These are phyloP conservation scores for Limosa lapponica DNA, from an alignment of 2,797 vertebrate species.

Conservation along the genomic window DNA sequence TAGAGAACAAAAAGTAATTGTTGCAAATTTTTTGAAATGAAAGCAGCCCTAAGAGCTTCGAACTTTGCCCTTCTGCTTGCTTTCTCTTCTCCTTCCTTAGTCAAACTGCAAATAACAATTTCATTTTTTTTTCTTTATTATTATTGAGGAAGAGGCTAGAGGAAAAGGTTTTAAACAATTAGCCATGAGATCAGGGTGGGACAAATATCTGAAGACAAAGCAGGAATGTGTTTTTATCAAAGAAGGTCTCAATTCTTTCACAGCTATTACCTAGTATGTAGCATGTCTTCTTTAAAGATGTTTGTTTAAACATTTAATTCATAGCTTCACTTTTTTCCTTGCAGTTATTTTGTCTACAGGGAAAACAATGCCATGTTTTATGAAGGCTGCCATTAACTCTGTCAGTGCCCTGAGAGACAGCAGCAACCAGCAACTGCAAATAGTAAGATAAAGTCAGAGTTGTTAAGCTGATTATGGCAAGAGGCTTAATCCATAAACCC, in stretches of 20 bases:
- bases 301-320: background rate
- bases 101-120: background rate
- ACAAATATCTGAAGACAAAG: background rate
- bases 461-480: background rate
- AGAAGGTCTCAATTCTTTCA: background rate
- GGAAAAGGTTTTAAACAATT: background rate
- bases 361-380: background rate
- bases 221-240: background rate
- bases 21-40: background rate
- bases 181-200: background rate
- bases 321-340: background rate
- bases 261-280: background rate
- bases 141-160: background rate
- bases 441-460: background rate
- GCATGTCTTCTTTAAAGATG: background rate
- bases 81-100: background rate
- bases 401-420: background rate
- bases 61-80: background rate
- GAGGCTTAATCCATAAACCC: background rate
- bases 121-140: background rate
- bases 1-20: background rate
- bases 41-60: background rate
- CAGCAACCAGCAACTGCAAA: background rate
- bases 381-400: background rate
- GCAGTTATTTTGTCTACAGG: background rate